A percentile compares a stretch with the other conserved stretches of the same genome.
Evolutionary conservation across 2,888 invertebrate genomes (phyloP).

Genomic region (Chrysopilus asiliformis): DNA sequence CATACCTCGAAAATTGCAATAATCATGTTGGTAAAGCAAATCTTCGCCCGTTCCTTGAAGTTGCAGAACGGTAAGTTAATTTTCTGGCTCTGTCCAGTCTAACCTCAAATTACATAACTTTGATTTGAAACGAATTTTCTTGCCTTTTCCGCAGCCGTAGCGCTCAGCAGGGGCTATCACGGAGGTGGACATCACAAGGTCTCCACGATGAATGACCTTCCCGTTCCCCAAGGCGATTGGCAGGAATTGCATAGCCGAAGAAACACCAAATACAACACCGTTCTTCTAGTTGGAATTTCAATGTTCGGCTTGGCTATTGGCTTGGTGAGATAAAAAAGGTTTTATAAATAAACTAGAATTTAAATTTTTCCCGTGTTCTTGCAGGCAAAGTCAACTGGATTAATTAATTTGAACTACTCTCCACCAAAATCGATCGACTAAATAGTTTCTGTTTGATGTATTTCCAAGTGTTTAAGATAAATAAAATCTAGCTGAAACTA

Average conservation of each 20-base stretch:
- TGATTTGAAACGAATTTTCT: too few relatives aligned
- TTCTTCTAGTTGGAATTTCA: slow-evolving; percentile 46
- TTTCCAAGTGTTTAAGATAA: too few relatives aligned
- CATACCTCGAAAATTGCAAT: slow-evolving; percentile 12
- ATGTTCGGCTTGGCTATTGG: slow-evolving; percentile 31
- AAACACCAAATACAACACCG: slow-evolving; percentile 55
- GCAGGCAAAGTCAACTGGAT: slow-evolving; percentile 47
- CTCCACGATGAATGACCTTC: slow-evolving; percentile 58
- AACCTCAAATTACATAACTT: slow-evolving; percentile 12
- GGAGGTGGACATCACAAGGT: slow-evolving; percentile 22
- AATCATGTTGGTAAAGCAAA: slow-evolving; percentile 32
- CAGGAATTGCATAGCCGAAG: slow-evolving; percentile 48
- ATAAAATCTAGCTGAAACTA: too few relatives aligned
- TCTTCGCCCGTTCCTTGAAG: slow-evolving; percentile 23
- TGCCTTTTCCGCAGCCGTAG: too few relatives aligned
- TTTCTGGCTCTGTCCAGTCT: neutral
- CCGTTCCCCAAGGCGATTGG: slow-evolving; percentile 67
- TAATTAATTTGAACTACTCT: slow-evolving; percentile 48
- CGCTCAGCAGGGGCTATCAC: slow-evolving; percentile 25
- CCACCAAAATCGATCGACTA: slow-evolving; percentile 49
- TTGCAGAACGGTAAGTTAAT: slow-evolving; percentile 6
- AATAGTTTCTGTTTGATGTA: too few relatives aligned
- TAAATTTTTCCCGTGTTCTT: slow-evolving; percentile 18
- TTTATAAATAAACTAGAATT: slow-evolving; percentile 11
- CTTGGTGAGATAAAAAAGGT: slow-evolving; percentile 21